Evolutionary conservation across 2,888 invertebrate species (phyloP).

Genomic region (Agriopis marginaria): DNA sequence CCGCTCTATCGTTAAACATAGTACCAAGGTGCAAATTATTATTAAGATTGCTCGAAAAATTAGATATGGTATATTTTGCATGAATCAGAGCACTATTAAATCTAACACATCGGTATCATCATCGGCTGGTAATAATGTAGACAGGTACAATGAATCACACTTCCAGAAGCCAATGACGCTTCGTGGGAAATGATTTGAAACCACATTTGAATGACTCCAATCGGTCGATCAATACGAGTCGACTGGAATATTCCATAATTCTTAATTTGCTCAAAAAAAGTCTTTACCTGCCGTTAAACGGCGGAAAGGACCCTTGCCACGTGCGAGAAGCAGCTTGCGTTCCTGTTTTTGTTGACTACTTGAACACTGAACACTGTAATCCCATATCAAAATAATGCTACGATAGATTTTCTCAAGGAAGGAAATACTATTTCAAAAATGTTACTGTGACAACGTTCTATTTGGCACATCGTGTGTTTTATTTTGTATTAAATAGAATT

Average conservation of each 20-base stretch:
- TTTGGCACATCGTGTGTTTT: conserved; percentile 17
- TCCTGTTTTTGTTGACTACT: conserved; percentile 42
- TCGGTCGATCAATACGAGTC: conserved; percentile 55
- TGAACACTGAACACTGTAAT: conserved; percentile 4
- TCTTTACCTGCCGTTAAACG: conserved; percentile 80
- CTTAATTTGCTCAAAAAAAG: conserved; percentile 74
- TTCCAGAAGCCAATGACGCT: conserved; percentile 24
- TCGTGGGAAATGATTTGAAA: conserved; percentile 27
- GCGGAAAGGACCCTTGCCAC: conserved; percentile 83
- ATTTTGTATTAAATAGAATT: conserved; percentile 38
- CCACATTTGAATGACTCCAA: conserved; percentile 28
- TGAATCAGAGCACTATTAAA: conserved; percentile 16
- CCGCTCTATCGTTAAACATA: no score
- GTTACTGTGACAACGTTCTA: conserved; percentile 28
- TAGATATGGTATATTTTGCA: neutral
- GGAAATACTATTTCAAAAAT: neutral
- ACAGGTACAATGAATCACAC: conserved; percentile 6
- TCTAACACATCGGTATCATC: conserved; percentile 8
- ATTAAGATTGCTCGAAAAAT: no score
- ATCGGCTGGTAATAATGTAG: conserved; percentile 16
- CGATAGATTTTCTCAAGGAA: neutral
- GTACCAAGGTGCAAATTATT: no score
- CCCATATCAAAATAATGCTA: conserved; percentile 21
- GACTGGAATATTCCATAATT: conserved; percentile 72
- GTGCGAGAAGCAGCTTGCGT: conserved; percentile 79